Evolutionary conservation across 2,113 vertebrate genomes (phyloP), one percentile per base, ranked within the genome.

Genomic region (Colaptes auratus): DNA sequence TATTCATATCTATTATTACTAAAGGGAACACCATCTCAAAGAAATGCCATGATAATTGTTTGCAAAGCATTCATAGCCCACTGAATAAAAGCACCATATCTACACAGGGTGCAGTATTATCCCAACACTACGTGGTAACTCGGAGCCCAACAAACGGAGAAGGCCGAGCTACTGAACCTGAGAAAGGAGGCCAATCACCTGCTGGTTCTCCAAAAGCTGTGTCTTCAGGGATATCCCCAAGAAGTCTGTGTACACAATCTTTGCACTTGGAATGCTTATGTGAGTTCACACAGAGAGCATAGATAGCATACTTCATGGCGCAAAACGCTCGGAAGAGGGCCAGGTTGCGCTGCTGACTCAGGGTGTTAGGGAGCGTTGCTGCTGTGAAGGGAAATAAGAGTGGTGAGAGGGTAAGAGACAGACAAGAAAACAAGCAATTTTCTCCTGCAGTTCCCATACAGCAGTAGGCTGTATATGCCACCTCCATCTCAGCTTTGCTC

Each of bases 241-340:
- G 73, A 56, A 85, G 65, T 77, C 56, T 13, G 28, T 15, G 64
- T 23, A 59, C 61, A 27, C 98, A 98, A 31, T 98, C 93, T 28
- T 69, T 96, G 97, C 98, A 98, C 28, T 91, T 95, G 15, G 97
- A 95, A 87, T 96, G 97, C 88, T 96, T 97, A 78, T 98, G 98
- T 20, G 98, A 96, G 69, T 98, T 99, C 24, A 99, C 97, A 89
- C 98, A 99, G 64, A 99, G 98, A 53, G 99, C 99, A 39, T 99
- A 99, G 86, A 99, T 92, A 11, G 99, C 99, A 28, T 99, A 99
- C 93, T 99, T 99, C 98, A 99, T 99, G 96, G 98, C 99, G 59
- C 99, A 99, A 96, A 99, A 99, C 0, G 98, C 99, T 96, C 96
- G 98, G 86, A 99, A 99, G 86, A 99, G 97, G 3, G 98, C 97